Conservation (phyloP, 92 coral and sea anemone species). For the Pocillopora grandis region DNA sequence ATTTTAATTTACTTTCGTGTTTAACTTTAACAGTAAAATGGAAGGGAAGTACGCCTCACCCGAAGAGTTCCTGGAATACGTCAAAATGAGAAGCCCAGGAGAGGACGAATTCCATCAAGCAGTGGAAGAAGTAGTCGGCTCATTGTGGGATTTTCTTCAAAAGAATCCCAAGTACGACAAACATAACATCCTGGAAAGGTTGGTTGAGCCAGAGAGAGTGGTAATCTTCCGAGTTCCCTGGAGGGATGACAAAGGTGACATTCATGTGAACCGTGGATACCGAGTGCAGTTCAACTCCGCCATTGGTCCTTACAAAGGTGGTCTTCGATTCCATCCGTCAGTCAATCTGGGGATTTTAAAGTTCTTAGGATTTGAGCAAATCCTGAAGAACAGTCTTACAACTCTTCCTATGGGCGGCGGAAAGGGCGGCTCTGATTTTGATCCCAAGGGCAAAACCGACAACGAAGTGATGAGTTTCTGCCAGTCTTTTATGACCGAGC, state of each 20-base stretch:
- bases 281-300: conserved; percentile 81
- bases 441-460: conserved; percentile 89
- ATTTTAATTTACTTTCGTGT: neutral
- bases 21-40: conserved; percentile 4
- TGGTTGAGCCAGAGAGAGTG: conserved; percentile 87
- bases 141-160: conserved; percentile 73
- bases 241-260: conserved; percentile 75
- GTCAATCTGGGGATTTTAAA: conserved; percentile 80
- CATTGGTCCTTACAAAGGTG: conserved; percentile 92
- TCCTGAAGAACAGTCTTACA: conserved; percentile 86
- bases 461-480: conserved; percentile 90
- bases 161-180: conserved; percentile 61
- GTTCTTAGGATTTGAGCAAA: conserved; percentile 87
- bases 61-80: conserved; percentile 70
- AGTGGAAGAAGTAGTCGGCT: conserved; percentile 71
- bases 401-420: conserved; percentile 92
- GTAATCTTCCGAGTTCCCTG: conserved; percentile 85
- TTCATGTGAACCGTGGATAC: conserved; percentile 80
- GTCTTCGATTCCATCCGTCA: conserved; percentile 85
- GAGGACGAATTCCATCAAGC: conserved; percentile 86
- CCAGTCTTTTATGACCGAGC: conserved; percentile 85
- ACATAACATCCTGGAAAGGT: conserved; percentile 63
- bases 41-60: conserved; percentile 49
- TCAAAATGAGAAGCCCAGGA: conserved; percentile 66
- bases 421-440: conserved; percentile 91